These are phyloP conservation scores for Pangasius krempfi DNA, from an alignment of 2,797 vertebrate species.

Conservation along the genomic window DNA sequence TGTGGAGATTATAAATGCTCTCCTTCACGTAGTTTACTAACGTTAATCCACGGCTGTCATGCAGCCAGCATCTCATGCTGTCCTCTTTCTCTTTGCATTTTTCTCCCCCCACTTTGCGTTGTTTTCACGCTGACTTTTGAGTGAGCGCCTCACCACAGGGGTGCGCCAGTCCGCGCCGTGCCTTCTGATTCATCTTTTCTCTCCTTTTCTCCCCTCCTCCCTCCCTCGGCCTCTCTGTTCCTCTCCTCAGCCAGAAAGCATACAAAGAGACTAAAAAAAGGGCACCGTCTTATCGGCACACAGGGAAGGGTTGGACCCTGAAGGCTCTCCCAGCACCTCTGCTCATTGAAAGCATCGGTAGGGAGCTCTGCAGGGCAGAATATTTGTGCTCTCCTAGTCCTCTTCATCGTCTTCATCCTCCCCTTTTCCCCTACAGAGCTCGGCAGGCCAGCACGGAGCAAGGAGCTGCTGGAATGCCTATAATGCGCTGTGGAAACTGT, in stretches of 20 bases:
- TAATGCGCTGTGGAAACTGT: conserved; percentile 79
- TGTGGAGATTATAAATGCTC: conserved; percentile 1
- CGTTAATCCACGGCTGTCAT: conserved; percentile 29
- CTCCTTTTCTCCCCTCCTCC: conserved; percentile 18
- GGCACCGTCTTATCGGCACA: conserved; percentile 65
- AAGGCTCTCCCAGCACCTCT: conserved; percentile 53
- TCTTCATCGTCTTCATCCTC: conserved; percentile 69
- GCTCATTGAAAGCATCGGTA: conserved; percentile 58
- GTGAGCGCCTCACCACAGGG: conserved; percentile 60
- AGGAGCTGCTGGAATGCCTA: conserved; percentile 74
- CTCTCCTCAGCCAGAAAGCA: conserved; percentile 62
- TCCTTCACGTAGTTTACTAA: conserved; percentile 16
- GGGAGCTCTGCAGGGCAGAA: conserved; percentile 52
- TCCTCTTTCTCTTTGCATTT: conserved; percentile 42
- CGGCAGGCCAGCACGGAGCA: conserved; percentile 66
- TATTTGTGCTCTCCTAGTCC: conserved; percentile 73
- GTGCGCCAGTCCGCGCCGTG: conserved; percentile 59
- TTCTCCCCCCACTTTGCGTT: conserved; percentile 20
- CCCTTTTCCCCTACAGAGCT: conserved; percentile 65
- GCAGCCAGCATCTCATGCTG: conserved; percentile 55
- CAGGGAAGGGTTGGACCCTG: conserved; percentile 66
- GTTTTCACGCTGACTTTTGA: conserved; percentile 58
- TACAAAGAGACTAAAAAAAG: conserved; percentile 69
- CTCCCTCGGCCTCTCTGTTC: conserved; percentile 36
- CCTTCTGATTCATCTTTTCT: conserved; percentile 36